These are phyloP conservation scores for Australoheros scitulus DNA, from an alignment of 2,113 vertebrate species.

Conservation along the genomic window DNA sequence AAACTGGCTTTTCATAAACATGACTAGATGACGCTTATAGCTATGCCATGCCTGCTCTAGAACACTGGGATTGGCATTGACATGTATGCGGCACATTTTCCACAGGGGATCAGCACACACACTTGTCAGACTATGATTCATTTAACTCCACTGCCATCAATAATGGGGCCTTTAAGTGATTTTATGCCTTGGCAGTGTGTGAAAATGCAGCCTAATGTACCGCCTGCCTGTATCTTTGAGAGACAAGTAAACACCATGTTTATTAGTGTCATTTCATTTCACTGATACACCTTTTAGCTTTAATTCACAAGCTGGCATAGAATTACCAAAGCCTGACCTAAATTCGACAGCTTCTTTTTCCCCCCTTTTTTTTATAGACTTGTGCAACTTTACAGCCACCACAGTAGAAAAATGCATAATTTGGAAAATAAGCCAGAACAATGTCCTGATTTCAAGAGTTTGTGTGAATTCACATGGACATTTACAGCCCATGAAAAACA, in stretches of 20 bases:
- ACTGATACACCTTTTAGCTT: slow-evolving; percentile 47
- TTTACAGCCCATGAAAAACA: slow-evolving; percentile 75
- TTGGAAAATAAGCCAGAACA: slow-evolving; percentile 59
- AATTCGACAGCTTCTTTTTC: slow-evolving; percentile 48
- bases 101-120: slow-evolving; percentile 57
- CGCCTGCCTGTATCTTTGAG: slow-evolving; percentile 36
- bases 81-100: slow-evolving; percentile 27
- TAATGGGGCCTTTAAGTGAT: slow-evolving; percentile 31
- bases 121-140: slow-evolving; percentile 46
- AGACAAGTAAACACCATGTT: slow-evolving; percentile 53
- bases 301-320: slow-evolving; percentile 43
- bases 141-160: slow-evolving; percentile 54
- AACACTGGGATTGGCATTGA: slow-evolving; percentile 25
- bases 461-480: slow-evolving; percentile 73
- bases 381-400: slow-evolving; percentile 53
- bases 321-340: slow-evolving; percentile 67
- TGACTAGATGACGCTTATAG: slow-evolving; percentile 19
- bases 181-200: slow-evolving; percentile 44
- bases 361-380: slow-evolving; percentile 18
- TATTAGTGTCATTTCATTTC: slow-evolving; percentile 40
- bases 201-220: slow-evolving; percentile 57
- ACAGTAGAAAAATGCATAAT: slow-evolving; percentile 62
- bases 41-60: not conserved
- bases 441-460: slow-evolving; percentile 71
- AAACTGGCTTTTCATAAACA: slow-evolving; percentile 36